phyloP scores from a whole-genome alignment of 2,113 vertebrate genomes.

The Elgaria multicarinata region DNA sequence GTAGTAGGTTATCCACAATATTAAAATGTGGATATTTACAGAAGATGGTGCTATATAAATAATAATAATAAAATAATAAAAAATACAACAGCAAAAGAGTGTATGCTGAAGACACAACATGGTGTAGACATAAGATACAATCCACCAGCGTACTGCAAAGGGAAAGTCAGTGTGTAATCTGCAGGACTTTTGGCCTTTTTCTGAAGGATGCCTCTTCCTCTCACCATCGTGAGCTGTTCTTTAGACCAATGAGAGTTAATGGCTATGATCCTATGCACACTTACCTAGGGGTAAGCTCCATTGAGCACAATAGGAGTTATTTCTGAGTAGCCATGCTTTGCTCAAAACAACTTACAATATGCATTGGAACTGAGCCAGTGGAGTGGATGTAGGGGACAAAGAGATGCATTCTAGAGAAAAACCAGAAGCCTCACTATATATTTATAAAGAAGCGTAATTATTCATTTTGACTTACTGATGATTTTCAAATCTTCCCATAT shows the following conservation, averaged over 20 bases:
- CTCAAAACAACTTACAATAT: neutral
- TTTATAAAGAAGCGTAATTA: neutral
- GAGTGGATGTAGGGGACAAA: neutral
- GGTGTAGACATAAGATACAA: neutral
- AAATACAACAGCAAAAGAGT: too few relatives aligned
- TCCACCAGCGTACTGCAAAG: neutral
- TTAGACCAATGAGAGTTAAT: neutral
- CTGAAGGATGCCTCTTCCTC: neutral
- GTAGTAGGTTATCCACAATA: too few relatives aligned
- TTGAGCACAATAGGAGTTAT: neutral
- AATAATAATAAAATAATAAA: too few relatives aligned
- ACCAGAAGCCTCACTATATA: neutral
- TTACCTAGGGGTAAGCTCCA: neutral
- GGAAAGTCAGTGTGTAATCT: neutral
- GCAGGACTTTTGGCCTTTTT: neutral
- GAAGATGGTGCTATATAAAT: too few relatives aligned
- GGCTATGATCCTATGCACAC: neutral
- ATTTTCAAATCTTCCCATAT: slow-evolving; percentile 99
- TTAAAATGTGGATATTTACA: neutral
- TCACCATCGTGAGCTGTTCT: neutral
- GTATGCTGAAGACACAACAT: neutral
- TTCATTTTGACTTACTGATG: slow-evolving; percentile 88
- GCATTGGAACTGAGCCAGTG: neutral
- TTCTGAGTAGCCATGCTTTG: neutral
- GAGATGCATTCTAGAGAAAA: neutral